These are phyloP conservation scores for Anthoptus insignis DNA, from an alignment of 2,888 invertebrate species.

Conservation along the genomic window DNA sequence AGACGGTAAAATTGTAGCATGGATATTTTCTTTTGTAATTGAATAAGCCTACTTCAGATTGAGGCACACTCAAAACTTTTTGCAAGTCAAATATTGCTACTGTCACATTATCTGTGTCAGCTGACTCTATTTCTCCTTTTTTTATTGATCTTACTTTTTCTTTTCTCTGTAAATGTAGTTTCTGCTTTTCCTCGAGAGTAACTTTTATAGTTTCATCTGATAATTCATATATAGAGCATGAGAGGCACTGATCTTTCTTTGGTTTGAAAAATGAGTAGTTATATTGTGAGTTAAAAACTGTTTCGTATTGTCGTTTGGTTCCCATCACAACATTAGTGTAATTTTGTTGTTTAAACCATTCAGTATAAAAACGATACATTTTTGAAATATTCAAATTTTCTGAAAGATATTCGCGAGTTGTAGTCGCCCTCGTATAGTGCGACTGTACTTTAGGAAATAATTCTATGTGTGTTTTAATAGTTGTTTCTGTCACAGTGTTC, in stretches of 20 bases:
- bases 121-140: neutral
- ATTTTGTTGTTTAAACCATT: slow-evolving; percentile 36
- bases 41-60: neutral
- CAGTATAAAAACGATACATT: slow-evolving; percentile 44
- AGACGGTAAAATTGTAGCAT: neutral
- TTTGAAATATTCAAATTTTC: slow-evolving; percentile 45
- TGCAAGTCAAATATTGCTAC: neutral
- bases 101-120: too few species aligned
- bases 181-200: neutral
- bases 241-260: slow-evolving; percentile 31
- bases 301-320: slow-evolving; percentile 42
- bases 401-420: slow-evolving; percentile 37
- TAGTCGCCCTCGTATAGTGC: slow-evolving; percentile 37
- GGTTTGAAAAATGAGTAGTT: slow-evolving; percentile 52
- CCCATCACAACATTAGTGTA: slow-evolving; percentile 32
- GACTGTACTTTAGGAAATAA: slow-evolving; percentile 28
- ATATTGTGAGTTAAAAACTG: slow-evolving; percentile 51
- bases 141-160: neutral
- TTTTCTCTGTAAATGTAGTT: neutral
- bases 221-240: neutral
- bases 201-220: neutral
- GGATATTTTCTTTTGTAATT: neutral
- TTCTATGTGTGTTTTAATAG: slow-evolving; percentile 22
- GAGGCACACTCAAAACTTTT: neutral
- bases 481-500: neutral